Conservation (phyloP, 2,113 vertebrate species). For the Apodemus sylvaticus region DNA sequence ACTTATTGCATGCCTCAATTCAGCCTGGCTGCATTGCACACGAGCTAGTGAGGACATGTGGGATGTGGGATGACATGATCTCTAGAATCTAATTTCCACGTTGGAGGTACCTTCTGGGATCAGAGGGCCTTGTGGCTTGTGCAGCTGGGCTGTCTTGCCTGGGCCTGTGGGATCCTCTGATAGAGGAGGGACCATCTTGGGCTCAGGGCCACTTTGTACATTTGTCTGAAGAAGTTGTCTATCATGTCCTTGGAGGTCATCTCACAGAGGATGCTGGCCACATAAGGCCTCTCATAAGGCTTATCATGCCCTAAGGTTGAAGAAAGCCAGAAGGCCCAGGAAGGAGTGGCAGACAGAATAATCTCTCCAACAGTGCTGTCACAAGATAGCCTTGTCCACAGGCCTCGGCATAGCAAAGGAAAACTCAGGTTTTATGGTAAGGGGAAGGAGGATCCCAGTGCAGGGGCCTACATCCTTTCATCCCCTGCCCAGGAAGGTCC, state of each 20-base stretch:
- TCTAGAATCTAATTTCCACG: background rate
- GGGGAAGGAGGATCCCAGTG: background rate
- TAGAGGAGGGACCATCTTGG: background rate
- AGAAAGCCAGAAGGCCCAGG: background rate
- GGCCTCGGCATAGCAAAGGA: background rate
- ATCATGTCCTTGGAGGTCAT: background rate
- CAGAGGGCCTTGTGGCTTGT: background rate
- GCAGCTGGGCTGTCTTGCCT: background rate
- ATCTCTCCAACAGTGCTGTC: background rate
- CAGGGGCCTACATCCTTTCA: background rate
- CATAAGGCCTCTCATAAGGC: background rate
- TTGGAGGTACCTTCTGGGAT: background rate
- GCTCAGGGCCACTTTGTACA: background rate
- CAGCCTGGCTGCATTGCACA: background rate
- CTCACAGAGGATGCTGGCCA: background rate
- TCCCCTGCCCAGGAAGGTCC: no score
- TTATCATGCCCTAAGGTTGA: background rate
- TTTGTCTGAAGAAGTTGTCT: background rate
- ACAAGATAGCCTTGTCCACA: no score
- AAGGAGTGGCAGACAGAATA: background rate
- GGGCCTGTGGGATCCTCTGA: background rate
- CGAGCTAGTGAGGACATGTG: background rate
- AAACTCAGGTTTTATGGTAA: background rate
- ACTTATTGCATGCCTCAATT: rapidly evolving
- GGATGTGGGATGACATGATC: background rate